These are phyloP conservation scores for Bombus vancouverensis DNA, from an alignment of 1,140 invertebrate genomes.

Conservation along the genomic window DNA sequence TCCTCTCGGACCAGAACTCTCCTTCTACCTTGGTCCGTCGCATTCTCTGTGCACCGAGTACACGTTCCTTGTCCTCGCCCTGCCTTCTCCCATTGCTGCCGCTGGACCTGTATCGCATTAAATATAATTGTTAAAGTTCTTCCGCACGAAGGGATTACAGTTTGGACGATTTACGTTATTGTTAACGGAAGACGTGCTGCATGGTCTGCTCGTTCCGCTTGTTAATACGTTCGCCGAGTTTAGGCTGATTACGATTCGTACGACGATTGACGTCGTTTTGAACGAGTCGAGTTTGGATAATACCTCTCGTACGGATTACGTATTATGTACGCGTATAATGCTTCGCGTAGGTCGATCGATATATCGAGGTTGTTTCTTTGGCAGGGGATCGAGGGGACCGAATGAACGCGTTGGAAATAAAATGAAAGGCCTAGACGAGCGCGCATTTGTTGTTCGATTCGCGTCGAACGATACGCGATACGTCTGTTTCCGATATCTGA, in stretches of 20 bases:
- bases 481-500: constrained; percentile 29
- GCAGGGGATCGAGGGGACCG: not conserved
- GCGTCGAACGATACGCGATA: not conserved
- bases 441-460: not conserved
- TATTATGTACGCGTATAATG: not conserved
- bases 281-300: not conserved
- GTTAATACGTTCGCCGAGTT: constrained; percentile 48
- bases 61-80: constrained; percentile 3
- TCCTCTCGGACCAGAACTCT: not conserved
- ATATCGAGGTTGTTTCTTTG: not conserved
- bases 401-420: not conserved
- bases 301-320: not conserved
- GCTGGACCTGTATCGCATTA: constrained; percentile 76
- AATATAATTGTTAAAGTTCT: constrained; percentile 81
- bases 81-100: constrained; percentile 10
- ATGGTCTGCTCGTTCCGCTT: constrained; percentile 6
- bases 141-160: constrained; percentile 72
- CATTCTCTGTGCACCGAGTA: constrained; percentile 40
- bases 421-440: not conserved
- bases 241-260: not conserved
- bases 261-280: not conserved
- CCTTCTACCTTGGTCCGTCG: constrained; percentile 15
- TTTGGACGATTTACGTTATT: constrained; percentile 76
- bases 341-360: not conserved
- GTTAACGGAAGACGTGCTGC: constrained; percentile 35